These are phyloP conservation scores for Erpetoichthys calabaricus DNA, from an alignment of 2,797 vertebrate genomes.

Conservation along the genomic window DNA sequence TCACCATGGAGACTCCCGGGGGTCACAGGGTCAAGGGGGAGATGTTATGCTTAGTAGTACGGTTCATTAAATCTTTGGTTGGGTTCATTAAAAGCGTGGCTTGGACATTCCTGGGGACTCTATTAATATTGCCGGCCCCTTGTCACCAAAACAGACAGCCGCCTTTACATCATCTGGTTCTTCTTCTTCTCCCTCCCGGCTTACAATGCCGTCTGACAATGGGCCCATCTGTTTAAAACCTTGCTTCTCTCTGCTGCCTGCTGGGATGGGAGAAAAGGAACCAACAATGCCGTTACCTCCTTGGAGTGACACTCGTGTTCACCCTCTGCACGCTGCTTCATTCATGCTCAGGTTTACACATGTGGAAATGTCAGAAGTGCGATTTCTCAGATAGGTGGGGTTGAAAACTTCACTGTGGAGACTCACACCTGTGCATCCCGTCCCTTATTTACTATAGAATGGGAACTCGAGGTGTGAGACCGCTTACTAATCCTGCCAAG, in stretches of 20 bases:
- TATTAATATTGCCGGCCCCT: conserved; percentile 44
- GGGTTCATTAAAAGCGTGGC: conserved; percentile 59
- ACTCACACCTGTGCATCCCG: no score
- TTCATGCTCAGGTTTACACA: no score
- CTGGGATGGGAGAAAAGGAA: not conserved
- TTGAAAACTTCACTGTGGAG: no score
- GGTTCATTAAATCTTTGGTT: conserved; percentile 56
- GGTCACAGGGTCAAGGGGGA: conserved; percentile 31
- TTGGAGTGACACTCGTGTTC: no score
- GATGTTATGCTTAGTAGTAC: conserved; percentile 43
- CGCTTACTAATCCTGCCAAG: no score
- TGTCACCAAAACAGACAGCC: conserved; percentile 28
- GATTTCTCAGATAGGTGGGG: no score
- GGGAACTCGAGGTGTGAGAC: no score
- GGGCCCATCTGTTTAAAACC: conserved; percentile 16
- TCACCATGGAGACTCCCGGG: conserved; percentile 40
- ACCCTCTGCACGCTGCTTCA: no score
- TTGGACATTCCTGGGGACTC: conserved; percentile 51
- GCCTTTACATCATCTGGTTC: conserved; percentile 42
- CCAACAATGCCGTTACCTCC: not conserved
- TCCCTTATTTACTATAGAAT: no score
- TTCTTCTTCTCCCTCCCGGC: conserved; percentile 1
- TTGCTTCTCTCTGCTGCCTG: not conserved
- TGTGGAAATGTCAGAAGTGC: no score
- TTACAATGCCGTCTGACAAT: conserved; percentile 12